phyloP scores from a whole-genome alignment of 2,797 vertebrate species.

The Coregonus sp. region DNA sequence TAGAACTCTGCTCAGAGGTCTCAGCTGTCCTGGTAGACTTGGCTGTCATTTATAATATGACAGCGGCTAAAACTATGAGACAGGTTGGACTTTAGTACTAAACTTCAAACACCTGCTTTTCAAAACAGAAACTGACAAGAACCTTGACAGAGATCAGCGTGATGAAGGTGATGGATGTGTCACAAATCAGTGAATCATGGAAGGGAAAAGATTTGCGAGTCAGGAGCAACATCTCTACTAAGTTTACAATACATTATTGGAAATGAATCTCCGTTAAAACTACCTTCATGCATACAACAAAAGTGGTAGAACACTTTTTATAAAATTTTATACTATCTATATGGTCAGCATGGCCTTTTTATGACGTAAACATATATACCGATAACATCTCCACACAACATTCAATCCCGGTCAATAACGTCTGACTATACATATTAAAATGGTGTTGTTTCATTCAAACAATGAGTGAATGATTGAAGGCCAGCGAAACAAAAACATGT shows the following conservation, averaged over 20 bases:
- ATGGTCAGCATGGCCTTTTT: background rate
- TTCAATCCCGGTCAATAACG: background rate
- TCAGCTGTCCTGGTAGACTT: conserved; percentile 1
- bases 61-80: conserved; percentile 56
- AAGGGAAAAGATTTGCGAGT: background rate
- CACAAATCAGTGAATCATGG: background rate
- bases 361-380: no score
- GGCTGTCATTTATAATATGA: conserved; percentile 18
- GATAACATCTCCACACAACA: background rate
- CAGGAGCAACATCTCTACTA: background rate
- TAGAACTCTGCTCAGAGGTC: conserved; percentile 19
- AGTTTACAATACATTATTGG: no score
- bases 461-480: background rate
- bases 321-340: background rate
- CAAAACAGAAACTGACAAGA: conserved; percentile 19
- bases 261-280: background rate
- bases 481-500: background rate
- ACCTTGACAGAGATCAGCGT: background rate
- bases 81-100: conserved; percentile 37
- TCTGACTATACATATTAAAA: background rate
- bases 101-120: conserved; percentile 45
- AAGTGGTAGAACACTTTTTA: no score
- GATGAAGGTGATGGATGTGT: background rate
- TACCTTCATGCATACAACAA: no score
- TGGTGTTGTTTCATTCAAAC: background rate